Evolutionary conservation across 2,888 invertebrate genomes (phyloP), one percentile per base, ranked within the genome.

Genomic region (Eudemis profundana): DNA sequence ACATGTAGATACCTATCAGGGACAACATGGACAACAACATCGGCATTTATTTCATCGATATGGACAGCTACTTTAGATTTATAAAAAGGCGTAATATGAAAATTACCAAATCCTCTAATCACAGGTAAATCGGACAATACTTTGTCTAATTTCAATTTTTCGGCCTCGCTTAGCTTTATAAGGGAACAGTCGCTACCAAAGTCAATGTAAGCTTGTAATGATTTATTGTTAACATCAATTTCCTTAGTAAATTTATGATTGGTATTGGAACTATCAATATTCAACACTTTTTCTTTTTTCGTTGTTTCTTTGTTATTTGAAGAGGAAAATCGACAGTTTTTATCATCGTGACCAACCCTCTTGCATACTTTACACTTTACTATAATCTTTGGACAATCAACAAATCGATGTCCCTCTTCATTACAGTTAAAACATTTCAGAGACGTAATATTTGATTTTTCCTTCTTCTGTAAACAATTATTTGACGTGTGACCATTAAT

Each of bases 221-320:
- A 38, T 38, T 38, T 38, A 38, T 38, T 38, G 38, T 38, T 38
- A 38, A 38, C 38, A 38, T 38, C 38, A 38, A 38, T 38, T 38
- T n/a, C 14, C 4, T 38, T 38, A 1, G 14, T 14, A 38, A 38
- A 38, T 38, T 38, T 38, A n/a, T 38, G 1, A n/a, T 38, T 38
- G 14, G 38, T 38, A 38, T 38, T n/a, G 4, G 33, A 33, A 33
- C 33, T 33, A 33, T 33, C 33, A 38, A 38, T 38, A 14, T 38
- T 38, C 14, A 38, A 38, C 38, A 38, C n/a, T 14, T 38, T 38
- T 4, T 38, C 38, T 4, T 12, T 38, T 14, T 38, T 38, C 38
- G 10, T n/a, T 38, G 14, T 38, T 12, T n/a, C 10, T 38, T 4
- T 38, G 1, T 1, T 10, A 10, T 7, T 33, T 7, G 38, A 38